Percentiles rank a stretch among this genome's conserved stretches.
phyloP scores from a whole-genome alignment of 2,888 invertebrate genomes.

The Encarsia formosa region DNA sequence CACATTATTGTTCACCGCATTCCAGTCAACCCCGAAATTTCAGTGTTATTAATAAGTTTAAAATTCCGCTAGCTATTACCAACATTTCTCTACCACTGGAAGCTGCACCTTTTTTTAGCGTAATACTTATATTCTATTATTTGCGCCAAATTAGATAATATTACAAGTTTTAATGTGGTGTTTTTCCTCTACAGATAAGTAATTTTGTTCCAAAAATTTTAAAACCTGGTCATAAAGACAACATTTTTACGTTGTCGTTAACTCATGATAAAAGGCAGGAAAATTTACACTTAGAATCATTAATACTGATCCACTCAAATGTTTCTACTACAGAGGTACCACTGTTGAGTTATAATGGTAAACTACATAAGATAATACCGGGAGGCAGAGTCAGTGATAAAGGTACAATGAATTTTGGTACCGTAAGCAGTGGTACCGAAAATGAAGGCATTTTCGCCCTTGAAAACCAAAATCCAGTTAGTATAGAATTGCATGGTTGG shows the following conservation, averaged over 20 bases:
- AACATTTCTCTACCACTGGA: conserved; percentile 65
- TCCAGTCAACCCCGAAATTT: conserved; percentile 55
- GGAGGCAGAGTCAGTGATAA: conserved; percentile 43
- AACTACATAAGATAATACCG: conserved; percentile 53
- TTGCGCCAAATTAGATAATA: not conserved
- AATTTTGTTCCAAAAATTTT: conserved; percentile 61
- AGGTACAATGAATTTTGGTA: conserved; percentile 60
- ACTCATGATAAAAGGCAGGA: conserved; percentile 54
- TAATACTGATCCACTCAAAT: conserved; percentile 68
- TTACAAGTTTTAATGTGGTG: not conserved
- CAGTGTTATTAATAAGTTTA: conserved; percentile 68
- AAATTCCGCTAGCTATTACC: conserved; percentile 67
- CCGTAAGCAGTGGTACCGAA: conserved; percentile 61
- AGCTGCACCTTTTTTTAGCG: conserved; percentile 60
- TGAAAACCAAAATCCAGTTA: conserved; percentile 72
- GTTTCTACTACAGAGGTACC: conserved; percentile 69
- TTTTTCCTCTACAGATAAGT: conserved; percentile 54
- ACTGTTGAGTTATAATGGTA: conserved; percentile 69
- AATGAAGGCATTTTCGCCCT: conserved; percentile 70
- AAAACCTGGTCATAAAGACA: conserved; percentile 57
- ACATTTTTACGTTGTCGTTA: conserved; percentile 58
- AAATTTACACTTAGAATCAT: conserved; percentile 59
- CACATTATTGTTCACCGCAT: conserved; percentile 52
- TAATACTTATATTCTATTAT: conserved; percentile 40
- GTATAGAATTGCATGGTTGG: conserved; percentile 61